Evolutionary conservation across 1,140 invertebrate genomes (phyloP).

Genomic region (Oppia nitens): DNA sequence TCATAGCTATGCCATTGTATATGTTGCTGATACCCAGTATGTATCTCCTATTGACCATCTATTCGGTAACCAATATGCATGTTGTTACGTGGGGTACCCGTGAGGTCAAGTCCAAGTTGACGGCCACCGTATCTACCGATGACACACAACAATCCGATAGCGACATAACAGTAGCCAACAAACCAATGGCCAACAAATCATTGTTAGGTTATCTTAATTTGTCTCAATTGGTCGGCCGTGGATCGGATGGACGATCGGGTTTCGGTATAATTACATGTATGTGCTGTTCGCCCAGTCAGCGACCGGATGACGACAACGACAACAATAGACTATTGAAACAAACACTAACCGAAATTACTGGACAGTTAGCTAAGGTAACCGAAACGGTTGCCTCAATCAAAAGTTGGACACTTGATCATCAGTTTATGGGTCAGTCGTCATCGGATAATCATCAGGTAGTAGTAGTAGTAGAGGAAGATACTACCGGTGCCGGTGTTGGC

Average conservation of each 20-base stretch:
- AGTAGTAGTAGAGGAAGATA: no score
- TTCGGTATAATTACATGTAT: not conserved
- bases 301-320: not conserved
- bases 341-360: not conserved
- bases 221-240: no score
- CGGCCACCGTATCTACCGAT: not conserved
- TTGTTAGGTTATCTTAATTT: not conserved
- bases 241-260: no score
- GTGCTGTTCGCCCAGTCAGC: not conserved
- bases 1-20: slow-evolving; percentile 84
- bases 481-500: no score
- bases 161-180: not conserved
- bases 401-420: not conserved
- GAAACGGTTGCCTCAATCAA: not conserved
- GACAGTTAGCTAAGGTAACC: not conserved
- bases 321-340: no score
- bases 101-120: slow-evolving; percentile 49
- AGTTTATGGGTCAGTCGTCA: not conserved
- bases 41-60: slow-evolving; percentile 93
- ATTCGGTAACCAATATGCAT: slow-evolving; percentile 94
- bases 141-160: not conserved
- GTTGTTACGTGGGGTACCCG: slow-evolving; percentile 97
- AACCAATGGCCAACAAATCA: slow-evolving; percentile 29
- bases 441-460: not conserved
- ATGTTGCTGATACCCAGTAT: slow-evolving; percentile 93